Evolutionary conservation across 2,113 vertebrate species (phyloP).

Genomic region (Alexandromys fortis): DNA sequence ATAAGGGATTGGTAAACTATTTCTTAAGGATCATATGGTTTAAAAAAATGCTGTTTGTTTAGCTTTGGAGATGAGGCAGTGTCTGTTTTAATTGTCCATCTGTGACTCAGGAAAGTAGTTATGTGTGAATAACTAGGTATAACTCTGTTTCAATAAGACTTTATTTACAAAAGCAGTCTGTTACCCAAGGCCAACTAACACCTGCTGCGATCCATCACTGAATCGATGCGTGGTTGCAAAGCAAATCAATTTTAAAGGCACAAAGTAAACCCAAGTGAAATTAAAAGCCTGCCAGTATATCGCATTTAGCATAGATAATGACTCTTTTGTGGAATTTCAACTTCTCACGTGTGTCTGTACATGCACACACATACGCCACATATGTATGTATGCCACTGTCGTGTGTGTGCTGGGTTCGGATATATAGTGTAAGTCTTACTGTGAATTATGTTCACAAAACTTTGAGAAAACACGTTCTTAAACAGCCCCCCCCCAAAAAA

Average conservation of each 20-base stretch:
- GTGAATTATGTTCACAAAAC: not conserved
- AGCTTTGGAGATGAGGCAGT: not conserved
- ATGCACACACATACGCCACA: rapidly evolving
- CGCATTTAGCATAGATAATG: not conserved
- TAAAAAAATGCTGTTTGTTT: not conserved
- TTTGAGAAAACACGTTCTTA: constrained; percentile 28
- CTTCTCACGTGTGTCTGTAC: not conserved
- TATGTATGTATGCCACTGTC: not conserved
- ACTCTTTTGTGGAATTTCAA: not conserved
- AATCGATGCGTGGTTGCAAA: constrained; percentile 12
- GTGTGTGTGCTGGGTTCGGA: not conserved
- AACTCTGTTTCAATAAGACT: not conserved
- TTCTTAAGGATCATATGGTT: constrained; percentile 1
- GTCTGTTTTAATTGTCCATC: not conserved
- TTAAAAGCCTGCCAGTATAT: not conserved
- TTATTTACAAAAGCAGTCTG: not conserved
- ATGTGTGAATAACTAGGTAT: not conserved
- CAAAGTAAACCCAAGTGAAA: not conserved
- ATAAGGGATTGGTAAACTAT: not conserved
- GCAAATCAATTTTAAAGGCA: constrained; percentile 1
- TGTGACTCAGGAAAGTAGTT: not conserved
- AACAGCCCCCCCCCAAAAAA: rapidly evolving
- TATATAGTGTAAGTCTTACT: not conserved
- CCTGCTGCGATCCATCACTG: not conserved
- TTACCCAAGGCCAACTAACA: not conserved